Conservation (phyloP, 2,888 invertebrate genomes). For the Euzetes globulus region DNA sequence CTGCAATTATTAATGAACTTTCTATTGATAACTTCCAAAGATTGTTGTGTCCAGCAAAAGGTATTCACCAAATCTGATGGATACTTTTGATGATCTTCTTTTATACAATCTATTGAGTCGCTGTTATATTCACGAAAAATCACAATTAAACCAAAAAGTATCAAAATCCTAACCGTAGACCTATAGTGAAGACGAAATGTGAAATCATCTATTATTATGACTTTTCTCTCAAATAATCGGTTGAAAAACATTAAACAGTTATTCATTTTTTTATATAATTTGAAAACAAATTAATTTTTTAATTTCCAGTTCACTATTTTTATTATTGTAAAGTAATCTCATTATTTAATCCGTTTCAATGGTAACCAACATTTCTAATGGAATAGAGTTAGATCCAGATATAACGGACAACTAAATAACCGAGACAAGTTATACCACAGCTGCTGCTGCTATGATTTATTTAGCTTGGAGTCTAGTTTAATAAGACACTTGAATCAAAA, state of each 20-base stretch:
- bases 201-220: background rate
- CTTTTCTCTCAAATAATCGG: background rate
- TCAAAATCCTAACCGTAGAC: background rate
- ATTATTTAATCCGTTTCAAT: too few species aligned
- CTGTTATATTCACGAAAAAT: background rate
- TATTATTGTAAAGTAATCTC: too few species aligned
- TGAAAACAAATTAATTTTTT: background rate
- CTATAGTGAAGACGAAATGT: background rate
- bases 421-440: too few species aligned
- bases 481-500: too few species aligned
- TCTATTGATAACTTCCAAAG: background rate
- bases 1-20: background rate
- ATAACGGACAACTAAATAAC: too few species aligned
- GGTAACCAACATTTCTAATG: too few species aligned
- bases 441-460: too few species aligned
- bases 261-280: background rate
- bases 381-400: too few species aligned
- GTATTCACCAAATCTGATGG: background rate
- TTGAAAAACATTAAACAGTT: background rate
- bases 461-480: too few species aligned
- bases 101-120: background rate
- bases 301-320: too few species aligned
- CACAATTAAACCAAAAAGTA: background rate
- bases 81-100: background rate
- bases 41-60: constrained; percentile 11